phyloP scores from a whole-genome alignment of 2,888 invertebrate genomes.

The Acrocera orbiculus region DNA sequence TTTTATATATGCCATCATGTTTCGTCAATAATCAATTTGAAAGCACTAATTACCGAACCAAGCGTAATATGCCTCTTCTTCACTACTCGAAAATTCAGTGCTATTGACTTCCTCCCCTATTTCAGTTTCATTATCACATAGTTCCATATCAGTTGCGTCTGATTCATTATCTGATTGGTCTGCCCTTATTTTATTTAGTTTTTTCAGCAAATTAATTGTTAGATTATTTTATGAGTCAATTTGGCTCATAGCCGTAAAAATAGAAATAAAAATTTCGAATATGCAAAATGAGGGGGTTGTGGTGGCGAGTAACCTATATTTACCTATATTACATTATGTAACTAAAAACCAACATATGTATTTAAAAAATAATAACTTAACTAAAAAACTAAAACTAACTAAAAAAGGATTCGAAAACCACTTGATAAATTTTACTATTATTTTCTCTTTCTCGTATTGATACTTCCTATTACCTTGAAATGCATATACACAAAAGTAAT shows the following conservation, averaged over 20 bases:
- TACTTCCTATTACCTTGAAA: no score
- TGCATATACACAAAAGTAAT: no score
- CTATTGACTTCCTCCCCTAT: slow-evolving; percentile 2
- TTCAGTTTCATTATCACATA: slow-evolving; percentile 5
- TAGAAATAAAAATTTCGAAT: no score
- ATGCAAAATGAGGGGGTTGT: background rate
- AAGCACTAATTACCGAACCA: no score
- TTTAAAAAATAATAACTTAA: background rate
- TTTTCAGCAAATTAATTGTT: background rate
- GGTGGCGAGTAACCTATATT: background rate
- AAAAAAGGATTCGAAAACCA: no score
- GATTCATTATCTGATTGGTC: slow-evolving; percentile 5
- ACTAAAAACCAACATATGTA: slow-evolving; percentile 1
- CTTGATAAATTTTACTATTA: no score
- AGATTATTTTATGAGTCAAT: background rate
- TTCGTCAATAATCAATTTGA: no score
- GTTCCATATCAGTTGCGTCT: slow-evolving; percentile 4
- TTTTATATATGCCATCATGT: background rate
- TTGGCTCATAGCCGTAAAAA: background rate
- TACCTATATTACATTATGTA: background rate
- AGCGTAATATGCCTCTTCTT: no score
- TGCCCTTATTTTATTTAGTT: slow-evolving; percentile 2
- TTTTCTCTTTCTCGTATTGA: no score
- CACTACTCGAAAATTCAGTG: slow-evolving; percentile 5
- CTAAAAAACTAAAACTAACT: no score